These are phyloP conservation scores for Ptychobarbus kaznakovi DNA, from an alignment of 2,797 vertebrate species.

Conservation along the genomic window DNA sequence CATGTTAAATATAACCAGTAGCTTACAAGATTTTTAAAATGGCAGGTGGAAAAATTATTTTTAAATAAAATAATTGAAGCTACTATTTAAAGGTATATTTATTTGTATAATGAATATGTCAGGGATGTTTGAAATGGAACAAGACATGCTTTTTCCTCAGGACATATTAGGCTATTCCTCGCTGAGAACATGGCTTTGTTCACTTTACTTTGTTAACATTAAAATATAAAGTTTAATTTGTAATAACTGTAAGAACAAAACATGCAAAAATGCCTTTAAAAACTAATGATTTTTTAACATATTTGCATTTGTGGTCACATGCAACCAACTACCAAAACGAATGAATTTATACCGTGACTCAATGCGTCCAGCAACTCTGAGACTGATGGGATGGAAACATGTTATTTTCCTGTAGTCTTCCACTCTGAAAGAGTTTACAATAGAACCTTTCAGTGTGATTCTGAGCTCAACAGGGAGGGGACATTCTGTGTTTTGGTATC, in stretches of 20 bases:
- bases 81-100: conserved; percentile 1
- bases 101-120: not conserved
- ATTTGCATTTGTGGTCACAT: not conserved
- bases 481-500: conserved; percentile 12
- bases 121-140: not conserved
- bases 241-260: not conserved
- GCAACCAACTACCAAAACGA: not conserved
- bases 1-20: not conserved
- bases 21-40: not conserved
- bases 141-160: not conserved
- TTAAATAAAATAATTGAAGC: not conserved
- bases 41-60: not conserved
- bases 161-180: not conserved
- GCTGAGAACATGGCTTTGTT: not conserved
- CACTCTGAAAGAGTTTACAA: not conserved
- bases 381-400: conserved; percentile 23
- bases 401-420: conserved; percentile 15
- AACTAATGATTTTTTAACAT: not conserved
- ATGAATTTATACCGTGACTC: conserved; percentile 12
- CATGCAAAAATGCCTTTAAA: not conserved
- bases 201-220: not conserved
- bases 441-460: conserved; percentile 1
- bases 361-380: conserved; percentile 1
- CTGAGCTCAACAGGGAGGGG: not conserved
- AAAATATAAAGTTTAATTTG: not conserved